Base-by-base conservation (phyloP, 2,113 vertebrate genomes). In the Regulus satrapa region DNA sequence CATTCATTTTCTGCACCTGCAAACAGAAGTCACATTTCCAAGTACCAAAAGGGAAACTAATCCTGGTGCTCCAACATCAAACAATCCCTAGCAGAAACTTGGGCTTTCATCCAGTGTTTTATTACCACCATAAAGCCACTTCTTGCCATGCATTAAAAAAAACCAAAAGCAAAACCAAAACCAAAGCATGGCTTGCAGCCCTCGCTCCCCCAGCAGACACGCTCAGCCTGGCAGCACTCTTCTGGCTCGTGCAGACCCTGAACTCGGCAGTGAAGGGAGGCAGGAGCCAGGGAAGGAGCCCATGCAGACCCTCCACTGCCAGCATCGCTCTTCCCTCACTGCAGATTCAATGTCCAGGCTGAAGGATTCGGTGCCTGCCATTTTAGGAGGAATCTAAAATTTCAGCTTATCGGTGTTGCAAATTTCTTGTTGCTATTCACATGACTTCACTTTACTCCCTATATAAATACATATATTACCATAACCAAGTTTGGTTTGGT, bases 181-280 rank as follows among this genome's bases (percentile, higher is more conserved):
- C 11, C 36, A 46, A 68, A 2, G 19, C 34, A 66, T 8, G 6
- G 26, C 66, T 56, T 49, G 66, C 14, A 36, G 1, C 18, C 25
- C 25, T 66, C 36, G 7, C 0, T 5, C 5, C 26, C 21, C 15
- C 6, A 5, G 4, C 48, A 74, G 45, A 10, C 25, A 40, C 10
- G 17, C 29, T 2, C 5, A 17, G 12, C 29, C 46, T 54, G 49
- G 19, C 51, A n/a, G 34, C 8, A 32, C 26, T 8, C 8, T 48
- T 28, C 46, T 20, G 16, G 23, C 5, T 34, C 9, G 0, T 9
- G 43, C 1, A 5, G 19, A 18, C 17, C 51, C 81, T 13, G 25
- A 49, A 5, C 32, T 40, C 41, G 18, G 55, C 55, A 56, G 20
- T 5, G 55, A 23, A 36, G 34, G 51, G 12, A 19, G 29, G 48